phyloP scores from a whole-genome alignment of 1,140 invertebrate genomes.

The Sesamia nonagrioides region DNA sequence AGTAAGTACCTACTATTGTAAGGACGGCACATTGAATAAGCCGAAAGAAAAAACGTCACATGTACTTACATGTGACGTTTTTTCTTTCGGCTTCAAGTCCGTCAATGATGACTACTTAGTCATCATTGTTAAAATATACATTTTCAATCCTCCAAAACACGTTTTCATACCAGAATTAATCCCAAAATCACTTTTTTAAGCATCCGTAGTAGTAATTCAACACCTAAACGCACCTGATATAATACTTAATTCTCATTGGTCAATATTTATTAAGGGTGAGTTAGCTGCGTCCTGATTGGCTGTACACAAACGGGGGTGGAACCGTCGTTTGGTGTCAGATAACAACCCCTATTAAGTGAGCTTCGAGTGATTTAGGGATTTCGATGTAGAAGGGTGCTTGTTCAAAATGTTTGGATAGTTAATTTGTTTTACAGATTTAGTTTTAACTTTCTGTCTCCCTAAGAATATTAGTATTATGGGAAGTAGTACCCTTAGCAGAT shows the following conservation, averaged over 20 bases:
- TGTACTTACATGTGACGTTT: too few species aligned
- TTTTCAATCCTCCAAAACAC: background rate
- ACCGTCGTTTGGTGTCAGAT: conserved; percentile 51
- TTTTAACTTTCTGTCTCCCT: background rate
- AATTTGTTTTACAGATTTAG: conserved; percentile 27
- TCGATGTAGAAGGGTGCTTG: conserved; percentile 41
- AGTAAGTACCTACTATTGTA: too few species aligned
- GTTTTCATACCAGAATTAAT: conserved; percentile 22
- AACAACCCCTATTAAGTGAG: conserved; percentile 60
- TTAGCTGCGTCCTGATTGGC: conserved; percentile 58
- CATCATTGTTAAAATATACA: background rate
- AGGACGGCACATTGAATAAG: too few species aligned
- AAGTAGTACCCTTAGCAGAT: too few species aligned
- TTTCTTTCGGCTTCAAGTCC: too few species aligned
- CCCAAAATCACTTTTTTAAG: conserved; percentile 43
- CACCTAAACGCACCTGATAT: conserved; percentile 70
- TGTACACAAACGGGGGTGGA: conserved; percentile 57
- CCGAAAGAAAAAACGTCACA: too few species aligned
- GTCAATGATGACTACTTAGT: too few species aligned
- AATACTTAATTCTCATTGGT: conserved; percentile 62
- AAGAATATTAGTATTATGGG: background rate
- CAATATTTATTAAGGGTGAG: conserved; percentile 62
- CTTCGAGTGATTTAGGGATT: conserved; percentile 62
- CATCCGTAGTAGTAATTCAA: conserved; percentile 51
- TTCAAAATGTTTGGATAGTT: conserved; percentile 29